phyloP scores from a whole-genome alignment of 2,797 vertebrate genomes.

The Luscinia megarhynchos region DNA sequence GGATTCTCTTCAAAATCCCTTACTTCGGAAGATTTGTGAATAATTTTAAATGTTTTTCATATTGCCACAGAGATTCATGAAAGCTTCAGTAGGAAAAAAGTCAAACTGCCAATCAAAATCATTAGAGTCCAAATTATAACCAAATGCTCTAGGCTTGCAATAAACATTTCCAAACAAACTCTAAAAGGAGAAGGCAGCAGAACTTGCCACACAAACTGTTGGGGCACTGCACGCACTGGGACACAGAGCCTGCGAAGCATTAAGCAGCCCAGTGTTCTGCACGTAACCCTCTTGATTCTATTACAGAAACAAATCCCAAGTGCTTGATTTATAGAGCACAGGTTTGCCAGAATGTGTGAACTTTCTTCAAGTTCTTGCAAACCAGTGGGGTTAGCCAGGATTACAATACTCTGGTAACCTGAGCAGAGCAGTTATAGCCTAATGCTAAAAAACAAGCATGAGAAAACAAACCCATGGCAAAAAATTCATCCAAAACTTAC shows the following conservation, averaged over 20 bases:
- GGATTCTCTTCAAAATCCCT: not conserved
- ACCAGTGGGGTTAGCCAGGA: slow-evolving; percentile 21
- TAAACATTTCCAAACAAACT: slow-evolving; percentile 27
- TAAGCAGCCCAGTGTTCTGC: not conserved
- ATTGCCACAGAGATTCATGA: not conserved
- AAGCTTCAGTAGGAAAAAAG: not conserved
- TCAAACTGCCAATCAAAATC: not conserved
- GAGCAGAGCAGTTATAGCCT: not conserved
- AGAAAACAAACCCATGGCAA: not conserved
- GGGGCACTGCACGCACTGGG: not conserved
- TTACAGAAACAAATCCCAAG: slow-evolving; percentile 32
- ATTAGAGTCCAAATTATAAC: slow-evolving; percentile 15
- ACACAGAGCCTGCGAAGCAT: not conserved
- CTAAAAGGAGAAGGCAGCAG: not conserved
- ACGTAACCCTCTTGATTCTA: not conserved
- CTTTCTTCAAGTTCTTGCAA: not conserved
- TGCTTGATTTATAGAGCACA: not conserved
- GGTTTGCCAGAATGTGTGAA: slow-evolving; percentile 41
- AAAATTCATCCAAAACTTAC: not conserved
- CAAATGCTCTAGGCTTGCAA: not conserved
- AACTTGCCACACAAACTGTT: not conserved
- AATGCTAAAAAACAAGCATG: not conserved
- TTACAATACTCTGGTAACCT: not conserved
- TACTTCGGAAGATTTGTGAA: not conserved
- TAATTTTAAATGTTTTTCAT: not conserved